Evolutionary conservation across 2,113 vertebrate species (phyloP).

Genomic region (Anarrhichthys ocellatus): DNA sequence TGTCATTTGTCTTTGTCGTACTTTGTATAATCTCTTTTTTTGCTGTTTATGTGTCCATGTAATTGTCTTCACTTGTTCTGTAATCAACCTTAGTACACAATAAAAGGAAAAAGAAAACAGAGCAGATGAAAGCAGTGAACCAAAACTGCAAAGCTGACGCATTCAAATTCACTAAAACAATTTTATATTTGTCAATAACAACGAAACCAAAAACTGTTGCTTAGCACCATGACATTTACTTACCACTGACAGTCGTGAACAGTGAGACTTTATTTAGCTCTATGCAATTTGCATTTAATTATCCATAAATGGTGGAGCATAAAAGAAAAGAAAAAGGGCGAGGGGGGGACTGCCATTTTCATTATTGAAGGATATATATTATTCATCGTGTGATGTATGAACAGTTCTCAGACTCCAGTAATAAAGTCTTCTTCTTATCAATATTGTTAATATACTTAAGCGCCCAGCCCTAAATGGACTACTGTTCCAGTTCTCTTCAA

Average conservation of each 20-base stretch:
- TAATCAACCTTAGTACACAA: background rate
- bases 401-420: background rate
- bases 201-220: background rate
- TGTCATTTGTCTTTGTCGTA: background rate
- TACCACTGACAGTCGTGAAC: background rate
- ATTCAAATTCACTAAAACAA: background rate
- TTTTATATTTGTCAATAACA: background rate
- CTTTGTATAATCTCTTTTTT: background rate
- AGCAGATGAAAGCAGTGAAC: background rate
- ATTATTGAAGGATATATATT: conserved; percentile 15
- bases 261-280: background rate
- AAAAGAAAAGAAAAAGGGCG: background rate
- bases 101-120: background rate
- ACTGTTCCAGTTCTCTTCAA: background rate
- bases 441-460: background rate
- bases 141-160: background rate
- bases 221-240: background rate
- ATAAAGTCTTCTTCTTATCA: background rate
- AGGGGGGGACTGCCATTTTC: background rate
- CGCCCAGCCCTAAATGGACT: background rate
- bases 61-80: background rate
- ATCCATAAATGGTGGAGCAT: background rate
- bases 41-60: background rate
- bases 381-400: conserved; percentile 16
- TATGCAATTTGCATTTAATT: conserved; percentile 24